Evolutionary conservation across 2,113 vertebrate species (phyloP), one percentile per base, ranked within the genome.

Genomic region (Chaetops frenatus): DNA sequence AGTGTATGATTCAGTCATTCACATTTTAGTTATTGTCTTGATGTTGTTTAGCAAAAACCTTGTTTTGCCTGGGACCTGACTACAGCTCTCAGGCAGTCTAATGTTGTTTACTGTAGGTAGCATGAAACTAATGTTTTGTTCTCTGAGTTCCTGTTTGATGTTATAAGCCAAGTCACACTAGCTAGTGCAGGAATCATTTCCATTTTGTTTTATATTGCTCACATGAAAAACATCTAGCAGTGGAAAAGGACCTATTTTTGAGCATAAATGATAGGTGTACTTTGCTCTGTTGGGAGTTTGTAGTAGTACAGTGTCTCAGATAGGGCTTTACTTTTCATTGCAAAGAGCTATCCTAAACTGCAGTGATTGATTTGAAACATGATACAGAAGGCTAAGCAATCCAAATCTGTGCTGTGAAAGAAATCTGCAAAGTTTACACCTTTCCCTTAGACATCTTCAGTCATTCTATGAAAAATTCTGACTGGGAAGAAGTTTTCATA

Each of bases 1-100:
- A 90, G 82, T 88, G 56, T 92, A 94, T 95, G 94, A 94, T 94
- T 94, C 91, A 95, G 95, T 96, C 96, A 96, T 96, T 95, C 95
- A 94, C 86, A 88, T 96, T 94, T 96, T 93, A 97, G 91, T 95
- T 96, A 95, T 88, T 92, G 53, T 54, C 79, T 91, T 95, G 92
- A 91, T 81, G 71, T 79, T 96, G 80, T 94, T 95, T 81, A 95
- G 91, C 81, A 94, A 81, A 93, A 82, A 95, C 56, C 90, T 80
- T 64, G 88, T 94, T 97, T 96, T 97, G 94, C 93, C 84, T 90
- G 79, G 89, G 90, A 94, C 93, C 67, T 5, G 2, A 51, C 83
- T 86, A 67, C 77, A 90, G 83, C 69, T 94, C 74, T 93, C 88
- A 81, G 78, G 71, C 86, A 95, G 79, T 82, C 79, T 86, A 81